Evolutionary conservation across 2,113 vertebrate species (phyloP).

Genomic region (Pseudois nayaur): DNA sequence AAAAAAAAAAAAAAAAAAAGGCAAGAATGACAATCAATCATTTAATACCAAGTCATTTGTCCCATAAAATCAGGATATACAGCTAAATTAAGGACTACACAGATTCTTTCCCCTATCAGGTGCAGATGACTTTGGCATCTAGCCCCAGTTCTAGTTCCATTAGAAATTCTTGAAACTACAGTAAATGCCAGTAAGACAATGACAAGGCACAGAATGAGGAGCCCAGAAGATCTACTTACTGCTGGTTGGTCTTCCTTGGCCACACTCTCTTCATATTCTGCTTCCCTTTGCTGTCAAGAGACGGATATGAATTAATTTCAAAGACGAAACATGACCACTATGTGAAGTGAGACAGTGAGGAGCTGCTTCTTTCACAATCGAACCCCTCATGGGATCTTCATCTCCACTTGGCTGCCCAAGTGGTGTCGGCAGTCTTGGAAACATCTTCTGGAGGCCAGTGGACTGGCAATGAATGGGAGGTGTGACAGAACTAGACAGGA

Average conservation of each 20-base stretch:
- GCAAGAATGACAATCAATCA: background rate
- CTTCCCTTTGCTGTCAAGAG: slow-evolving; percentile 88
- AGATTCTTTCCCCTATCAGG: background rate
- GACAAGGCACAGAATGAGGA: background rate
- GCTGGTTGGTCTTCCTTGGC: slow-evolving; percentile 91
- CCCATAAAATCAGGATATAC: background rate
- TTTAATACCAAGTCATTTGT: background rate
- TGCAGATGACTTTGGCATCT: background rate
- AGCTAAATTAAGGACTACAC: background rate
- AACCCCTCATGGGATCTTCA: background rate
- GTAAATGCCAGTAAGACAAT: background rate
- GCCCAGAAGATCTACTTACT: slow-evolving; percentile 80
- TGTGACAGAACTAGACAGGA: background rate
- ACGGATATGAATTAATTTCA: slow-evolving; percentile 10
- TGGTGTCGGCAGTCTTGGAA: background rate
- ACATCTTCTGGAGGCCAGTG: no score
- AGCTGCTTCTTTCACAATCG: background rate
- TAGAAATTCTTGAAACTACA: background rate
- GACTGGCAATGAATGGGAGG: background rate
- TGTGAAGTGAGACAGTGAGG: background rate
- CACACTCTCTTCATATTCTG: slow-evolving; percentile 94
- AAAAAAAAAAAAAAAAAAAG: no score
- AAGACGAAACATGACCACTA: background rate
- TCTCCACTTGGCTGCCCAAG: background rate
- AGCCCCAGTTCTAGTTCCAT: background rate